Evolutionary conservation across 2,797 vertebrate genomes (phyloP).

Genomic region (Champsocephalus esox): DNA sequence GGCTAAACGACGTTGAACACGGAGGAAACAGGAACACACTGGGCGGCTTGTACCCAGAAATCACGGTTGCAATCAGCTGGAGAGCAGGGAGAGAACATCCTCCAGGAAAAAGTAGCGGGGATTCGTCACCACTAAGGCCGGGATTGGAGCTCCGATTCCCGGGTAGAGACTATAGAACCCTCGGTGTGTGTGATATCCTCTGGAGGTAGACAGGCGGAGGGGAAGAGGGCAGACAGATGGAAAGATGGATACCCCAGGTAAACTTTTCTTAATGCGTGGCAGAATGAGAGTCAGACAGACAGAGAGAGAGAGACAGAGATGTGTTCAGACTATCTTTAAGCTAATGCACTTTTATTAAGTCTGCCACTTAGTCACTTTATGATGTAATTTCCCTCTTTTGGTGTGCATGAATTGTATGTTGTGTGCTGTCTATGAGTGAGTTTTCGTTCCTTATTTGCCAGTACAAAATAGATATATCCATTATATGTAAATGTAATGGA

Average conservation of each 20-base stretch:
- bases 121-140: conserved; percentile 2
- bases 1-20: background rate
- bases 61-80: background rate
- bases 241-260: conserved; percentile 66
- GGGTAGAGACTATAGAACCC: background rate
- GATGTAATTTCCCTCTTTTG: too few relatives aligned
- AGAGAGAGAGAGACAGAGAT: background rate
- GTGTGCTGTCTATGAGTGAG: too few relatives aligned
- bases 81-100: background rate
- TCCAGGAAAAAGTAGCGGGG: background rate
- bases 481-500: too few relatives aligned
- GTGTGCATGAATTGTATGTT: too few relatives aligned
- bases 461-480: too few relatives aligned
- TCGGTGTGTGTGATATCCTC: background rate
- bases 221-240: background rate
- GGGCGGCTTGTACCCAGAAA: background rate
- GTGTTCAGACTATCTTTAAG: background rate
- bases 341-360: too few relatives aligned
- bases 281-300: conserved; percentile 13
- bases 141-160: conserved; percentile 4
- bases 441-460: too few relatives aligned
- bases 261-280: conserved; percentile 74
- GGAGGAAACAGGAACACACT: conserved; percentile 65
- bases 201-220: background rate
- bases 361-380: too few relatives aligned